Percentiles rank a stretch among this genome's conserved stretches.
phyloP scores from a whole-genome alignment of 64 coral and sea anemone genomes.

The Stichodactyla mertensii region DNA sequence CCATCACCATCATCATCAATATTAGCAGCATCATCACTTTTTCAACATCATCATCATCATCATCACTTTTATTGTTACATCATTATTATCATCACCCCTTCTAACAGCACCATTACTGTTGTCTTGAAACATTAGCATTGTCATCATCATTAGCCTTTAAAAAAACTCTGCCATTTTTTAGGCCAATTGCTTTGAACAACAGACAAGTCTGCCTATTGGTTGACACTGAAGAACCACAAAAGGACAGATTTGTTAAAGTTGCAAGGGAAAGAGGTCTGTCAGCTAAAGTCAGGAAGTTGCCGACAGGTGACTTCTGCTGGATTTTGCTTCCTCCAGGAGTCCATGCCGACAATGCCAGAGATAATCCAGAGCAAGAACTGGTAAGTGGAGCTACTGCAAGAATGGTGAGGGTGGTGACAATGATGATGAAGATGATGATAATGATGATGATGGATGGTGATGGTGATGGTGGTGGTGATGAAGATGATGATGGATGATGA shows the following conservation, averaged over 20 bases:
- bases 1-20: too few relatives aligned
- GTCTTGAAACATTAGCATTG: too few relatives aligned
- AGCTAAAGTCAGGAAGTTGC: slow-evolving; percentile 32
- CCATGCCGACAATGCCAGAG: slow-evolving; percentile 20
- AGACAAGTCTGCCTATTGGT: slow-evolving; percentile 46
- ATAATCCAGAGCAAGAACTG: slow-evolving; percentile 49
- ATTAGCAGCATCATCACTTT: too few relatives aligned
- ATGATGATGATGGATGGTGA: too few relatives aligned
- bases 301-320: slow-evolving; percentile 44
- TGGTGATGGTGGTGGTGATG: too few relatives aligned
- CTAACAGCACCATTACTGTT: too few relatives aligned
- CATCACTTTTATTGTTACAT: too few relatives aligned
- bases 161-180: neutral
- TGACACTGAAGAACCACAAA: slow-evolving; percentile 45
- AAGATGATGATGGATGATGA: too few relatives aligned
- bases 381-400: neutral
- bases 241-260: slow-evolving; percentile 43
- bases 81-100: too few relatives aligned
- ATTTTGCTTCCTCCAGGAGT: slow-evolving; percentile 36
- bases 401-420: too few relatives aligned
- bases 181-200: slow-evolving; percentile 12
- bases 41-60: too few relatives aligned
- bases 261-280: slow-evolving; percentile 34
- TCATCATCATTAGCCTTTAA: neutral
- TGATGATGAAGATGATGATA: too few relatives aligned